phyloP scores from a whole-genome alignment of 2,888 invertebrate species.

The Xestia rhomboidea region DNA sequence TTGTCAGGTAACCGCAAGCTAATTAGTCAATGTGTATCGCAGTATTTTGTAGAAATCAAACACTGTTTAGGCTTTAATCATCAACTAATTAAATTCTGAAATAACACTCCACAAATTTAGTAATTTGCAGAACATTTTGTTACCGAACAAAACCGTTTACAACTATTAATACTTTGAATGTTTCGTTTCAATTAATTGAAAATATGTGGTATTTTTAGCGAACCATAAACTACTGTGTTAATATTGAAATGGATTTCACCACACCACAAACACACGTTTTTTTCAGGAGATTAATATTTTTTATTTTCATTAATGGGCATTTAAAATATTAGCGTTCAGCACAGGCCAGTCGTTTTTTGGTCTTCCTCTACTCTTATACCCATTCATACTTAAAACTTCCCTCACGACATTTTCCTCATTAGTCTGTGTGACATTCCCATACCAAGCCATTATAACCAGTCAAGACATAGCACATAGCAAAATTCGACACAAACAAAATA shows the following conservation, averaged over 20 bases:
- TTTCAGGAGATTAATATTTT: not conserved
- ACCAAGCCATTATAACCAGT: not conserved
- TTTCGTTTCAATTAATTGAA: slow-evolving; percentile 6
- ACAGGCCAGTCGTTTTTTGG: no score
- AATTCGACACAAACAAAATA: not conserved
- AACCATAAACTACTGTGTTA: not conserved
- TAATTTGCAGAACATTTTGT: not conserved
- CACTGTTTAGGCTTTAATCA: not conserved
- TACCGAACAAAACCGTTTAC: not conserved
- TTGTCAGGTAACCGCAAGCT: not conserved
- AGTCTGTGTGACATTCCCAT: no score
- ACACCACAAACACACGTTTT: no score
- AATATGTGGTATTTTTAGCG: not conserved
- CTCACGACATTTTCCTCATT: not conserved
- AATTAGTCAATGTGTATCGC: not conserved
- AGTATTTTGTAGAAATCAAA: not conserved
- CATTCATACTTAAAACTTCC: not conserved
- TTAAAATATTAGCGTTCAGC: no score
- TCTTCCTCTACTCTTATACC: not conserved
- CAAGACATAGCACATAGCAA: not conserved
- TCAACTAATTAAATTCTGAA: not conserved
- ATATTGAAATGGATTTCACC: not conserved
- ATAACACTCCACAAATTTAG: not conserved
- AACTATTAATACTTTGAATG: not conserved
- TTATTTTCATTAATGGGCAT: no score